phyloP scores from a whole-genome alignment of 2,797 vertebrate genomes.

The Alauda arvensis region DNA sequence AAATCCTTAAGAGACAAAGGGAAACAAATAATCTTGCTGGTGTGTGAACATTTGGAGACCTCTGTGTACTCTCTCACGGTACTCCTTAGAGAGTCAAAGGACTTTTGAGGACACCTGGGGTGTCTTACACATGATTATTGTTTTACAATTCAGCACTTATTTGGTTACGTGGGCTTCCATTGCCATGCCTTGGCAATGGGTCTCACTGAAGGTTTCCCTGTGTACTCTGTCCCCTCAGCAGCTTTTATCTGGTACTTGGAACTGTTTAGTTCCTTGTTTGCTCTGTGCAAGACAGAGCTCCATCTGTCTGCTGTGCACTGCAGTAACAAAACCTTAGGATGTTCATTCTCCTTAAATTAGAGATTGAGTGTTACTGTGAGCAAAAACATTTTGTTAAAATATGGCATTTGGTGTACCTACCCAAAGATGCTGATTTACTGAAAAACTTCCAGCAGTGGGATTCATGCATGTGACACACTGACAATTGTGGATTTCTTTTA shows the following conservation, averaged over 20 bases:
- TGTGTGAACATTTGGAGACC: background rate
- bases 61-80: background rate
- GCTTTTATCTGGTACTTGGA: background rate
- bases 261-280: background rate
- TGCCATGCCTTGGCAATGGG: background rate
- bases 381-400: constrained; percentile 48
- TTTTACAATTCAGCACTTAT: background rate
- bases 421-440: constrained; percentile 88
- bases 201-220: background rate
- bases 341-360: constrained; percentile 66
- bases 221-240: background rate
- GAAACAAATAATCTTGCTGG: background rate
- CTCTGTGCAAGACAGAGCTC: background rate
- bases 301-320: background rate
- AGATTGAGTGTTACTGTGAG: constrained; percentile 52
- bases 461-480: constrained; percentile 91
- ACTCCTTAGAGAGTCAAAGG: background rate
- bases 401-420: constrained; percentile 66
- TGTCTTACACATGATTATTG: background rate
- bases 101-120: background rate
- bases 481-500: constrained; percentile 93
- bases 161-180: background rate
- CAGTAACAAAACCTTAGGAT: constrained; percentile 38
- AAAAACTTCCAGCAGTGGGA: constrained; percentile 91
- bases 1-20: background rate